phyloP scores from a whole-genome alignment of 2,113 vertebrate species.

The Egretta garzetta region DNA sequence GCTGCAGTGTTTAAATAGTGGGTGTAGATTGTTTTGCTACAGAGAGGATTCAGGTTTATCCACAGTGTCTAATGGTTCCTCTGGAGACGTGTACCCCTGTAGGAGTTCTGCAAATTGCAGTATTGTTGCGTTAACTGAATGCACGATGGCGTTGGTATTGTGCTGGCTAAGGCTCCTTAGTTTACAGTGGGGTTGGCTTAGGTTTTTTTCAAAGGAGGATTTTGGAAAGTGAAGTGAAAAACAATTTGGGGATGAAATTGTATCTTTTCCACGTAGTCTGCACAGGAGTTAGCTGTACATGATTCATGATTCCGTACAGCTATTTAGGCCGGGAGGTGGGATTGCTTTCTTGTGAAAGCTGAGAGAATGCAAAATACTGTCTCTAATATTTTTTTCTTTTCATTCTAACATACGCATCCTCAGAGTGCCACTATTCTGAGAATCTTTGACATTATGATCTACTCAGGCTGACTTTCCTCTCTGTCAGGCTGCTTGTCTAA shows the following conservation, averaged over 20 bases:
- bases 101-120: not conserved
- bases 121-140: accelerated
- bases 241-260: not conserved
- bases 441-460: not conserved
- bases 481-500: not conserved
- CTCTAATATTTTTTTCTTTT: not conserved
- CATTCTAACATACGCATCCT: not conserved
- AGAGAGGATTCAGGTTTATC: not conserved
- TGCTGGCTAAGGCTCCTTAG: not conserved
- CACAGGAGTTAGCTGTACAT: not conserved
- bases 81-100: not conserved
- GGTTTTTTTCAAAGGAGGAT: not conserved
- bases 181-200: not conserved
- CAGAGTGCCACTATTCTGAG: not conserved
- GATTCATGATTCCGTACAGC: not conserved
- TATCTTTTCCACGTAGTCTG: not conserved
- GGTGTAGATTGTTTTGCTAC: not conserved
- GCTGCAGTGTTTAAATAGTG: not conserved
- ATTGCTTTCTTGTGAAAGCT: not conserved
- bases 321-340: not conserved
- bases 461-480: not conserved
- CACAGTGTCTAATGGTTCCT: not conserved
- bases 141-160: not conserved
- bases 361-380: not conserved
- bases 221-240: not conserved